Base-by-base conservation (phyloP, 2,888 invertebrate genomes). In the Philaethria dido region DNA sequence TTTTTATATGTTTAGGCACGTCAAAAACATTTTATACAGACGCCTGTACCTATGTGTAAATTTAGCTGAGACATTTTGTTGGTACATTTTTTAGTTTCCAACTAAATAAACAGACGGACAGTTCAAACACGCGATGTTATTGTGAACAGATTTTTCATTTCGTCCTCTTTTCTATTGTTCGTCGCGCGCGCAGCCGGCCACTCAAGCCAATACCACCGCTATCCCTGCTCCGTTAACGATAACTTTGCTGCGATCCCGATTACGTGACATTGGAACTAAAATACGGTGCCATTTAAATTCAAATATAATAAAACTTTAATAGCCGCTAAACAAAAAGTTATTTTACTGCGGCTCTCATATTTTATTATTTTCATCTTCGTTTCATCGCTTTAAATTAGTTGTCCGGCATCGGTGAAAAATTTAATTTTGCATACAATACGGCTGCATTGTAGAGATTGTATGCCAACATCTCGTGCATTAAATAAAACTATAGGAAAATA, bases 81-180 rank as follows among this genome's bases (percentile, higher is more conserved):
- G 76, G 77, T 78, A 76, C 76, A 77, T 79, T 78, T 80, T 83
- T 84, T 85, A 83, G 81, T 82, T 80, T 78, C 82, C 85, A 86
- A 83, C 85, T 86, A 87, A 82, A 82, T 80, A 86, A 86, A 87
- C 84, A 83, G 70, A 78, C 76, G 75, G 74, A 75, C 77, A 78
- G 79, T 78, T 78, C 80, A 83, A 84, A 82, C 82, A 79, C 66
- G 73, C 73, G 75, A 77, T 80, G 80, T 78, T 80, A 73, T 77
- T 78, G 78, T 80, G 78, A 78, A 76, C 79, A 78, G 79, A 80
- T 78, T 79, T 78, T 80, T 80, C 77, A 74, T 77, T 74, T 79
- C 78, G 75, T 77, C 74, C 74, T 74, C 78, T 69, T 71, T 78
- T 77, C 74, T 75, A 78, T 77, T 76, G 75, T 70, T 64, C 60